Evolutionary conservation across 2,888 invertebrate species (phyloP).

Genomic region (Sphaeridia pumilis): DNA sequence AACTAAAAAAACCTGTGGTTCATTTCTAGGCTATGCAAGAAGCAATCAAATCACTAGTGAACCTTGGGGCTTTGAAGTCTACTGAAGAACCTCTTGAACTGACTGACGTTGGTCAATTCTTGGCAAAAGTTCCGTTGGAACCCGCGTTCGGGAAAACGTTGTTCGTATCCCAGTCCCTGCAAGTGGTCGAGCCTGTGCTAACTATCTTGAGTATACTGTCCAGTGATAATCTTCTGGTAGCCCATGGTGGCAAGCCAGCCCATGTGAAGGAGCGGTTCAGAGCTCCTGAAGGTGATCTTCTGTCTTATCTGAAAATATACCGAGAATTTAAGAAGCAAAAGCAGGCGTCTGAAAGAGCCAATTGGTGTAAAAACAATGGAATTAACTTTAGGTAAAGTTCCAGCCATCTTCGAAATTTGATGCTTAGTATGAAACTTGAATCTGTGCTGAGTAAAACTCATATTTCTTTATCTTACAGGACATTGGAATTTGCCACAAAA

Average conservation of each 20-base stretch:
- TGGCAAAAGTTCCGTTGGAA: conserved; percentile 85
- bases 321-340: conserved; percentile 51
- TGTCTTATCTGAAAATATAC: conserved; percentile 80
- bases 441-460: too few species aligned
- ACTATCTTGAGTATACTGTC: conserved; percentile 23
- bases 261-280: conserved; percentile 63
- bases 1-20: too few species aligned
- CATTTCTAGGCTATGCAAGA: conserved; percentile 42
- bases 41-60: conserved; percentile 51
- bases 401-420: neutral
- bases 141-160: conserved; percentile 75
- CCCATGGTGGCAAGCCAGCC: conserved; percentile 35
- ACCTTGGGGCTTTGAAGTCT: conserved; percentile 37
- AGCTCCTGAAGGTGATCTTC: conserved; percentile 79
- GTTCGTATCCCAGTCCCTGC: conserved; percentile 60
- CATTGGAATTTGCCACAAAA: conserved; percentile 66
- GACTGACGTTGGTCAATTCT: conserved; percentile 65
- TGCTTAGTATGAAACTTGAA: too few species aligned
- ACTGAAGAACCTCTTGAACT: conserved; percentile 45
- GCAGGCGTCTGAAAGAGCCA: conserved; percentile 49
- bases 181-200: conserved; percentile 42
- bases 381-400: conserved; percentile 22
- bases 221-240: conserved; percentile 11
- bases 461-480: too few species aligned
- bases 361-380: conserved; percentile 28